Conservation (phyloP, 2,797 vertebrate species). For the Cygnus olor region DNA sequence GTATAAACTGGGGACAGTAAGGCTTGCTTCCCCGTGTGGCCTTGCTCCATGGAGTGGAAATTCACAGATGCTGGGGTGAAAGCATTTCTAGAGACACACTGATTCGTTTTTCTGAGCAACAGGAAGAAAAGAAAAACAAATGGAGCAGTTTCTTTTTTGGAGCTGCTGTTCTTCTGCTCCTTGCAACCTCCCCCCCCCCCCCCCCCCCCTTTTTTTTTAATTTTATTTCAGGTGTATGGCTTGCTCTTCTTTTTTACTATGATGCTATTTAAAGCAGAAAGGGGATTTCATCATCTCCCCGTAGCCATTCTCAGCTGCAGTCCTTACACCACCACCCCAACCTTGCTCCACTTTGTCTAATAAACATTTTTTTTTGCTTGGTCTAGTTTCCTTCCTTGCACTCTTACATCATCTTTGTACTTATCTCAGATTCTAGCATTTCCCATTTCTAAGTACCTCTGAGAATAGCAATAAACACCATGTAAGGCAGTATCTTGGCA, state of each 20-base stretch:
- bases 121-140: background rate
- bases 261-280: background rate
- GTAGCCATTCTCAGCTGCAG: background rate
- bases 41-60: background rate
- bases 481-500: background rate
- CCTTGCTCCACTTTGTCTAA: conserved; percentile 22
- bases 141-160: background rate
- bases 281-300: conserved; percentile 35
- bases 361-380: conserved; percentile 3
- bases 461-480: conserved; percentile 41
- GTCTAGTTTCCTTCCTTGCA: conserved; percentile 46
- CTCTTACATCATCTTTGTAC: conserved; percentile 47
- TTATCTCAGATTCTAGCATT: conserved; percentile 60
- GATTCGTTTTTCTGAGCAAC: background rate
- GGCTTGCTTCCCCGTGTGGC: rapidly evolving
- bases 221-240: conserved; percentile 18
- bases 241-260: background rate
- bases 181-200: background rate
- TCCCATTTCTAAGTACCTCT: conserved; percentile 39
- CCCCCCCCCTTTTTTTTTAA: background rate
- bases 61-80: background rate
- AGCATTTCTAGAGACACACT: background rate
- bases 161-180: background rate
- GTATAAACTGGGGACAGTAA: background rate
- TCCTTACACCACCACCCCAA: background rate